Percentiles rank a stretch among this genome's conserved stretches.
phyloP scores from a whole-genome alignment of 2,797 vertebrate genomes.

The Masticophis lateralis region DNA sequence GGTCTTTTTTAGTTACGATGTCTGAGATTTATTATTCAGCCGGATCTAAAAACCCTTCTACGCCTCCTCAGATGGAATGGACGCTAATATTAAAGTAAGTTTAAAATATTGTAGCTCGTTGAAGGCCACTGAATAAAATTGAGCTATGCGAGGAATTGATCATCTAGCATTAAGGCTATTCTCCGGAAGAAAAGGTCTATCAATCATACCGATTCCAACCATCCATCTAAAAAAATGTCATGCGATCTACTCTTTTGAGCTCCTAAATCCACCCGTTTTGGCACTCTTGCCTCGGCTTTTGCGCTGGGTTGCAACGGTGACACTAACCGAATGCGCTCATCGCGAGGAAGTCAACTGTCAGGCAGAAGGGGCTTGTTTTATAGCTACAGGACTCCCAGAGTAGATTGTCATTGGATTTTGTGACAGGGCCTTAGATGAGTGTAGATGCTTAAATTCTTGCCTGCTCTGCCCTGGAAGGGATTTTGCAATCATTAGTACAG shows the following conservation, averaged over 20 bases:
- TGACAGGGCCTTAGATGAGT: conserved; percentile 41
- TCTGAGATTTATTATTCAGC: not conserved
- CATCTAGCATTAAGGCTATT: not conserved
- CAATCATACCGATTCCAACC: not conserved
- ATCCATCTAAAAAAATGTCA: not conserved
- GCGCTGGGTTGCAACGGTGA: conserved; percentile 23
- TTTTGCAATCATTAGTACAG: conserved; percentile 42
- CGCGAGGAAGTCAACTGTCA: conserved; percentile 26
- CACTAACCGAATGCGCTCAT: not conserved
- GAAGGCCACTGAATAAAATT: not conserved
- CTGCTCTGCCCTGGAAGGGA: conserved; percentile 24
- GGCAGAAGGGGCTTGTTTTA: conserved; percentile 20
- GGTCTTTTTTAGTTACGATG: not conserved
- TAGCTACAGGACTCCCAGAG: conserved; percentile 6
- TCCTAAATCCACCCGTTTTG: not conserved
- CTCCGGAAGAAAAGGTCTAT: not conserved
- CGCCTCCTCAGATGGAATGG: not conserved
- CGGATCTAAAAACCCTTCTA: not conserved
- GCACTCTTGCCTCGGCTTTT: not conserved
- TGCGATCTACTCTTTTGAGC: not conserved
- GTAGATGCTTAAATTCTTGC: conserved; percentile 40
- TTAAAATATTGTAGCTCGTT: not conserved
- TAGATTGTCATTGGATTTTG: conserved; percentile 38
- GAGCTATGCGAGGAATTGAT: not conserved
- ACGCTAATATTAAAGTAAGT: not conserved